These are phyloP conservation scores for Oxytorus armatus DNA, from an alignment of 2,888 invertebrate genomes.

Conservation along the genomic window DNA sequence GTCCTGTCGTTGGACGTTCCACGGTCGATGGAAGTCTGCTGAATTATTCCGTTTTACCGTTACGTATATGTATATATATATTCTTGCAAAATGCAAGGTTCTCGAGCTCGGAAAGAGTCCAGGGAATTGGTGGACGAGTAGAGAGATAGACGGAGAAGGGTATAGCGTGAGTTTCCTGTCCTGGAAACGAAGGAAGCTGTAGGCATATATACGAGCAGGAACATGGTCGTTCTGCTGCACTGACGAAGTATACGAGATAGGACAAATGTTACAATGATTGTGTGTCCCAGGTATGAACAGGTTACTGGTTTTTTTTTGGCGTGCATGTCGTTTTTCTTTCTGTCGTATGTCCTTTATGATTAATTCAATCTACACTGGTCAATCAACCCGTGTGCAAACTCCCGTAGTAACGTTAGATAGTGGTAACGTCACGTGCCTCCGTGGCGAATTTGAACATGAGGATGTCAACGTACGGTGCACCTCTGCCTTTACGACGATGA, in stretches of 20 bases:
- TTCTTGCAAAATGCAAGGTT: slow-evolving; percentile 37
- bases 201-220: background rate
- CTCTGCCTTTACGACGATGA: slow-evolving; percentile 63
- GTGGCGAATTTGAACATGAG: slow-evolving; percentile 19
- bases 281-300: background rate
- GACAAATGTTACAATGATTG: slow-evolving; percentile 15
- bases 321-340: slow-evolving; percentile 2
- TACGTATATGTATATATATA: slow-evolving; percentile 18
- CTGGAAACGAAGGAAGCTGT: slow-evolving; percentile 4
- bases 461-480: slow-evolving; percentile 17
- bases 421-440: slow-evolving; percentile 4
- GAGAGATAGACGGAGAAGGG: too few species aligned
- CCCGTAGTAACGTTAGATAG: background rate
- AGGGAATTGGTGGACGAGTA: too few species aligned
- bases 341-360: background rate
- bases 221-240: background rate
- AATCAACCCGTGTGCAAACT: background rate
- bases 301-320: slow-evolving; percentile 5
- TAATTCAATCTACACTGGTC: background rate
- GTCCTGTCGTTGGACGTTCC: slow-evolving; percentile 32
- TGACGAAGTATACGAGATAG: slow-evolving; percentile 15
- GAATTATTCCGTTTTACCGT: slow-evolving; percentile 54
- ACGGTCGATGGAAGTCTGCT: slow-evolving; percentile 51
- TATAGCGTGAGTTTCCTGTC: slow-evolving; percentile 34
- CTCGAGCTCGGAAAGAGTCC: too few species aligned